Base-by-base conservation (phyloP, 2,113 vertebrate species). In the Channa argus region DNA sequence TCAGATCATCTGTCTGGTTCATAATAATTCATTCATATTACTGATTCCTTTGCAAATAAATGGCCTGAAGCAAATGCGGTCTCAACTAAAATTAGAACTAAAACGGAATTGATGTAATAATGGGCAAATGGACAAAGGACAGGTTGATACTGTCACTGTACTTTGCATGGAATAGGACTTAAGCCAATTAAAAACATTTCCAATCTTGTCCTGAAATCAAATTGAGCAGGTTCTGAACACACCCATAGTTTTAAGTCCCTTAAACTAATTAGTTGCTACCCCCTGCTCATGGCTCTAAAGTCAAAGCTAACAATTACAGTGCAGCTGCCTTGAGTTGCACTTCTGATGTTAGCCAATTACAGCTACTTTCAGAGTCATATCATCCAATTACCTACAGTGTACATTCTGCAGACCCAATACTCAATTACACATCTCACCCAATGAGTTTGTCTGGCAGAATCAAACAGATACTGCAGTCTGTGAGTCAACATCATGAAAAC, bases 321-420 rank as follows among this genome's bases (percentile, higher is more conserved):
- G 62, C 10, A 24, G 54, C 37, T 2, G 11, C 54, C 65, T 39
- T 13, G 58, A 60, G 72, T 74, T 47, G 68, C 68, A 53, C 41
- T 59, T 71, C 53, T 71, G 71, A 86, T 84, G 69, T 47, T 72
- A 68, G 78, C 74, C 74, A 81, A 87, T 87, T 86, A 80, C 79
- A 71, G 49, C 53, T 68, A 69, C 45, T 82, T 86, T 77, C 78
- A 79, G 77, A 84, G 72, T 84, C 72, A 74, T 41, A 76, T 80
- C 49, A 71, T 79, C 77, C 77, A 84, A 74, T 85, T 81, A 83
- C 44, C 45, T 76, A 71, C 12, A 44, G 46, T 71, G 24, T 67
- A 38, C 55, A 76, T 77, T 50, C 50, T 65, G 49, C 52, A 71
- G 63, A 77, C n/a, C 59, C 47, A 80, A 80, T 86, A 78, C 33